phyloP scores from a whole-genome alignment of 23 tunicate species.

The Corella eumyota region DNA sequence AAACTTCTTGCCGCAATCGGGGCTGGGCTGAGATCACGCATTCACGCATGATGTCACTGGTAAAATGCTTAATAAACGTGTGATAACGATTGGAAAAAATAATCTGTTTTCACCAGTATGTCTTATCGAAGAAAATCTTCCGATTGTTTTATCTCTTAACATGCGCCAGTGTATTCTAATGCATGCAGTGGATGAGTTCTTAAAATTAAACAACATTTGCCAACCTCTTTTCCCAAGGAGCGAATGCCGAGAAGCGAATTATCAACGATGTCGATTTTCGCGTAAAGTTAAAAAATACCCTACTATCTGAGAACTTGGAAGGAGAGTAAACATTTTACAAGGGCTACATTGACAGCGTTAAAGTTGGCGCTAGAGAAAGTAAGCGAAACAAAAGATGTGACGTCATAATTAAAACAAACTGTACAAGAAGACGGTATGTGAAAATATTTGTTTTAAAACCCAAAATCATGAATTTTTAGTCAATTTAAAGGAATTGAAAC shows the following conservation, averaged over 20 bases:
- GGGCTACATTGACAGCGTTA: constrained; percentile 18
- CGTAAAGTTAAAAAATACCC: no score
- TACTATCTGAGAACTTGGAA: constrained; percentile 5
- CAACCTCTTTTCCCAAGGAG: constrained; percentile 10
- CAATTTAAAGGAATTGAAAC: no score
- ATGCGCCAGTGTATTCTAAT: constrained; percentile 19
- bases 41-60: constrained; percentile 4
- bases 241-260: no score
- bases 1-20: not conserved
- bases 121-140: constrained; percentile 2
- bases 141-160: constrained; percentile 10
- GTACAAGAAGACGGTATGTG: not conserved
- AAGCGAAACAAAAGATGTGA: not conserved
- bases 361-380: constrained; percentile 9
- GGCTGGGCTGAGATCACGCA: constrained; percentile 2
- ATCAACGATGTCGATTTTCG: no score
- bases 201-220: constrained; percentile 14
- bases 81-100: constrained; percentile 24
- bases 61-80: constrained; percentile 4
- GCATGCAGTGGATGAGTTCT: constrained; percentile 20
- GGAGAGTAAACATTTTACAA: constrained; percentile 6
- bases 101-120: constrained; percentile 1
- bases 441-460: no score
- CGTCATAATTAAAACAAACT: not conserved
- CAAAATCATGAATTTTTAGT: no score